Percentiles rank a stretch among this genome's conserved stretches.
Evolutionary conservation across 1,140 invertebrate species (phyloP).

Genomic region (Oedothorax gibbosus): DNA sequence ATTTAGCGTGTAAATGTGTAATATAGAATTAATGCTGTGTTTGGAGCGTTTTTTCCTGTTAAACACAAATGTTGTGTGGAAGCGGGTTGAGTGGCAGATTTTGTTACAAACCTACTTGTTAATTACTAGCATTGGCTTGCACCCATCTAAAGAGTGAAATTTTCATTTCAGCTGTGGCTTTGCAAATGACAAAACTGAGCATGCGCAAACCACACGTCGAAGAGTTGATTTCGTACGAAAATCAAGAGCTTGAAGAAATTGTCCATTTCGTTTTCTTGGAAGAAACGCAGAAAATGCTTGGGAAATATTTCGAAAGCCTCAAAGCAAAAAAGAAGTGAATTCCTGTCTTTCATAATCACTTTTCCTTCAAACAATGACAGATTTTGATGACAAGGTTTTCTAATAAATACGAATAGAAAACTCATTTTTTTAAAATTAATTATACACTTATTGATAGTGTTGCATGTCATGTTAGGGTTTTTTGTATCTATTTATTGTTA

Average conservation of each 20-base stretch:
- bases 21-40: no score
- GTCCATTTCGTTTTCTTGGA: slow-evolving; percentile 10
- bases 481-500: no score
- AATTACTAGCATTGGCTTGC: no score
- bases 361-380: background rate
- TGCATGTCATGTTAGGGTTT: no score
- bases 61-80: no score
- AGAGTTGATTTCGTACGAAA: slow-evolving; percentile 25
- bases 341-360: background rate
- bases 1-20: no score
- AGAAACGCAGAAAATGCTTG: slow-evolving; percentile 2
- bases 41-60: no score
- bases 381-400: background rate
- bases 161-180: slow-evolving; percentile 21
- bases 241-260: slow-evolving; percentile 37
- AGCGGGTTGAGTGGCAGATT: no score
- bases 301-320: slow-evolving; percentile 23
- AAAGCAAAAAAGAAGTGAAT: slow-evolving; percentile 17
- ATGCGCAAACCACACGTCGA: slow-evolving; percentile 18
- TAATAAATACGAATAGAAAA: background rate
- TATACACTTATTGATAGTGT: no score
- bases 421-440: background rate
- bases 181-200: slow-evolving; percentile 13
- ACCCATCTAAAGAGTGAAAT: background rate
- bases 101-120: no score